These are phyloP conservation scores for Sylvilagus floridanus DNA, from an alignment of 2,797 vertebrate genomes.

Conservation along the genomic window DNA sequence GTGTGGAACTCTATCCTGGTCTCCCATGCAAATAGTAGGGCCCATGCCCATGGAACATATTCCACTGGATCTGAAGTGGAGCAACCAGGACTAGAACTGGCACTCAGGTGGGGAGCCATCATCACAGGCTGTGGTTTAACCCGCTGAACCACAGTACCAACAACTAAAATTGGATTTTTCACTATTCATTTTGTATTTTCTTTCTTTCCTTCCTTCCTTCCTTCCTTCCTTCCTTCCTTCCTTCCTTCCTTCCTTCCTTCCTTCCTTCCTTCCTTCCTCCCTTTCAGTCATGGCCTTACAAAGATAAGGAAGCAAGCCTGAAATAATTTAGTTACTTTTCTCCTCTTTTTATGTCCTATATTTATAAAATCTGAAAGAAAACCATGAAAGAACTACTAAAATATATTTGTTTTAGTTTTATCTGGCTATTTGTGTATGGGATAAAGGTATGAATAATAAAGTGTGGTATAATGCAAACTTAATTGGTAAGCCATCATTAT, in stretches of 20 bases:
- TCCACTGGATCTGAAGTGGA: too few species aligned
- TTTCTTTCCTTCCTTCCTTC: too few species aligned
- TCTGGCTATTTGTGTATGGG: background rate
- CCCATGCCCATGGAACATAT: too few species aligned
- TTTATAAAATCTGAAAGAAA: background rate
- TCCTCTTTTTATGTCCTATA: background rate
- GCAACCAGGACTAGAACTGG: too few species aligned
- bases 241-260: too few species aligned
- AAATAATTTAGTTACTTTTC: background rate
- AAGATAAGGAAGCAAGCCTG: background rate
- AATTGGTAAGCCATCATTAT: background rate
- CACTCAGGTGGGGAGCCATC: too few species aligned
- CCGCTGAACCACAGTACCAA: too few species aligned
- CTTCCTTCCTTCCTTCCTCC: too few species aligned
- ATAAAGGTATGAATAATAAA: background rate
- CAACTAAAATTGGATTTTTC: background rate
- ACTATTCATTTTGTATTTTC: background rate
- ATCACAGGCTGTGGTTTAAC: too few species aligned
- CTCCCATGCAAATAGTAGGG: too few species aligned
- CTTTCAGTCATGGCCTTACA: background rate
- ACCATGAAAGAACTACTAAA: background rate
- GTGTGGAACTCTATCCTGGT: too few species aligned
- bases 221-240: accelerated
- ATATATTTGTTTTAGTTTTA: background rate
- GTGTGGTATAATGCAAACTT: background rate